A percentile compares a stretch with the other conserved stretches of the same genome.
These are phyloP conservation scores for Gorsachius goisagi DNA, from an alignment of 2,113 vertebrate genomes.

Conservation along the genomic window DNA sequence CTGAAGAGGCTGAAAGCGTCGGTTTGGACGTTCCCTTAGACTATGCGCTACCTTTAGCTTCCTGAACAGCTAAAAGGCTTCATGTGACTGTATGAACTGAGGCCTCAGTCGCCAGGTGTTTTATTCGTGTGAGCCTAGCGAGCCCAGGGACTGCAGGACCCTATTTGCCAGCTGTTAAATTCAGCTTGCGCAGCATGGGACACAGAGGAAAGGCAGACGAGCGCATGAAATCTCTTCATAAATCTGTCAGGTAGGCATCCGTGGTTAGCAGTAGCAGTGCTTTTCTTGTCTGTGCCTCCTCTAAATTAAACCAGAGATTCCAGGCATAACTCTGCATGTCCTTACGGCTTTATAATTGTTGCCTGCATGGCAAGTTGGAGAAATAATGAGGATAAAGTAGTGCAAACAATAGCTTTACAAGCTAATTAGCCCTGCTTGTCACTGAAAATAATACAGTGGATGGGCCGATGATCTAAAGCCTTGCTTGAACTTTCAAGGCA, in stretches of 20 bases:
- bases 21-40: background rate
- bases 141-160: background rate
- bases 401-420: background rate
- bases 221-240: background rate
- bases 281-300: background rate
- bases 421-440: conserved; percentile 34
- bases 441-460: background rate
- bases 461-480: background rate
- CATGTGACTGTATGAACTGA: background rate
- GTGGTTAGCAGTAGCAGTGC: background rate
- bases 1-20: background rate
- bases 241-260: conserved; percentile 3
- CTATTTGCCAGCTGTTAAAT: background rate
- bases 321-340: conserved; percentile 31
- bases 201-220: background rate
- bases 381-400: conserved; percentile 30
- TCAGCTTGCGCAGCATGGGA: background rate
- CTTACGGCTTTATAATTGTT: background rate
- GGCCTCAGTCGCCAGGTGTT: background rate
- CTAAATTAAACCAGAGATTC: conserved; percentile 33
- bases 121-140: background rate
- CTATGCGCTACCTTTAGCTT: background rate
- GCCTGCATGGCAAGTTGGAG: background rate
- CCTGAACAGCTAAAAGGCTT: background rate
- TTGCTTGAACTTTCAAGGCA: background rate